Conservation (phyloP, 2,797 vertebrate genomes). For the Hoplostethus mediterraneus region DNA sequence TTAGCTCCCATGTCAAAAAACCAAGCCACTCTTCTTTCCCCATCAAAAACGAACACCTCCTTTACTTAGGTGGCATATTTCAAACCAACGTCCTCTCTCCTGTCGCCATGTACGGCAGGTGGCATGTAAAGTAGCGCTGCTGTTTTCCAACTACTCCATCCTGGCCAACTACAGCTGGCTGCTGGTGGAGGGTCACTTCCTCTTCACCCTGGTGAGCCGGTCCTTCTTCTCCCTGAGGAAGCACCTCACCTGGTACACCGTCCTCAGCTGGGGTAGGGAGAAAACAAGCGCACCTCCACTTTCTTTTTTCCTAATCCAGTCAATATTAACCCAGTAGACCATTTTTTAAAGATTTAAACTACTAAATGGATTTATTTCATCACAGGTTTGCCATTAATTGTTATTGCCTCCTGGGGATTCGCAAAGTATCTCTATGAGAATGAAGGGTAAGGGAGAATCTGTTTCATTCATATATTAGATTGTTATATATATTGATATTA, state of each 20-base stretch:
- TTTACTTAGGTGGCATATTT: too few species aligned
- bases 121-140: conserved; percentile 90
- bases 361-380: neutral
- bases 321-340: too few species aligned
- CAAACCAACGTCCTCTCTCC: neutral
- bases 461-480: neutral
- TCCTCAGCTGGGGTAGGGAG: conserved; percentile 92
- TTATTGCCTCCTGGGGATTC: conserved; percentile 88
- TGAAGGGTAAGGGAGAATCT: conserved; percentile 83
- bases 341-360: too few species aligned
- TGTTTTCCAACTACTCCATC: conserved; percentile 95
- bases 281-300: neutral
- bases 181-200: conserved; percentile 93
- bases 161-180: conserved; percentile 97
- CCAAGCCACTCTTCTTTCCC: too few species aligned
- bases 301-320: neutral
- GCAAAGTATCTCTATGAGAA: conserved; percentile 91
- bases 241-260: conserved; percentile 89
- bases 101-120: conserved; percentile 77
- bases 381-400: conserved; percentile 86
- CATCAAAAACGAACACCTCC: too few species aligned
- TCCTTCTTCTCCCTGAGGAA: conserved; percentile 93
- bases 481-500: neutral
- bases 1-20: too few species aligned
- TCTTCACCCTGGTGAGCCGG: conserved; percentile 91